These are phyloP conservation scores for Tipula unca DNA, from an alignment of 2,888 invertebrate species.

Conservation along the genomic window DNA sequence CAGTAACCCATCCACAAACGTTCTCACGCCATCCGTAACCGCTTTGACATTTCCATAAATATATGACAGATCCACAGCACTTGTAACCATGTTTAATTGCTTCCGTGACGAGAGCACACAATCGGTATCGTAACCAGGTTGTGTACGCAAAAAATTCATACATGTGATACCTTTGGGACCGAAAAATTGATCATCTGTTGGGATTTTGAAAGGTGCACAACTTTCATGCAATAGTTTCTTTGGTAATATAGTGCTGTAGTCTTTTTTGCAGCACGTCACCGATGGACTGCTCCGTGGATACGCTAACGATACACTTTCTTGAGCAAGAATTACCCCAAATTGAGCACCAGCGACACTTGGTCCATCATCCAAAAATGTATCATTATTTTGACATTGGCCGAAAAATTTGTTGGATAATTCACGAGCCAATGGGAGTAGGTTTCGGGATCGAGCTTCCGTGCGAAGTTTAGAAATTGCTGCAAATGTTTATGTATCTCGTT, in stretches of 20 bases:
- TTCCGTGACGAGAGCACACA: constrained; percentile 50
- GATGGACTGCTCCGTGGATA: not conserved
- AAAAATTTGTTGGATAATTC: constrained; percentile 29
- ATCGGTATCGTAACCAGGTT: constrained; percentile 35
- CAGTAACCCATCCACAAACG: not conserved
- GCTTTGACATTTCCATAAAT: not conserved
- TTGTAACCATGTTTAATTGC: constrained; percentile 28
- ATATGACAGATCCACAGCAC: not conserved
- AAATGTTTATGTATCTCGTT: not conserved
- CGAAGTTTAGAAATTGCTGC: constrained; percentile 48
- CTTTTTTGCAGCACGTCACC: not conserved
- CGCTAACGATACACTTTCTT: constrained; percentile 28
- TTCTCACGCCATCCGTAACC: not conserved
- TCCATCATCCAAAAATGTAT: constrained; percentile 26
- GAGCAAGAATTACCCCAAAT: constrained; percentile 34
- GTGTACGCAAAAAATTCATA: not conserved
- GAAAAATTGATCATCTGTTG: not conserved
- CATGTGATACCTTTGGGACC: not conserved
- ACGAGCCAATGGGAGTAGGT: constrained; percentile 58
- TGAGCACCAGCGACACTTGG: constrained; percentile 34
- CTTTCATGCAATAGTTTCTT: not conserved
- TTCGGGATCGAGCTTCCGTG: constrained; percentile 50
- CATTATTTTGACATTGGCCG: not conserved
- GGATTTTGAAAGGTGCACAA: not conserved
- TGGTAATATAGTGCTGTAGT: not conserved